Conservation (phyloP, 64 coral and sea anemone species). For the Stichodactyla helianthus region DNA sequence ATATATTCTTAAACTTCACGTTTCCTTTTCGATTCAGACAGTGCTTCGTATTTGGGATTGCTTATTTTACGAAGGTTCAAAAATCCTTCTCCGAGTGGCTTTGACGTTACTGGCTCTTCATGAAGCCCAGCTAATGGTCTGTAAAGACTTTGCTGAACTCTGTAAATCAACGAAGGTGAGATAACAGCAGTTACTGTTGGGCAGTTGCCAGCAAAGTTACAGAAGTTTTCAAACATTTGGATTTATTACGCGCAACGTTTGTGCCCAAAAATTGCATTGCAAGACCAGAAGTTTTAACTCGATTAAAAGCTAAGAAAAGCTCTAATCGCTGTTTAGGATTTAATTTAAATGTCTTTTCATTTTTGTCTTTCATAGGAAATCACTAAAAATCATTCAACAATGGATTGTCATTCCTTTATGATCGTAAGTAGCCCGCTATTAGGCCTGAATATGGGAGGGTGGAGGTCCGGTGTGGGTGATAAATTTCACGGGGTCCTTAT, state of each 20-base stretch:
- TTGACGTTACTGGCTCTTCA: conserved; percentile 69
- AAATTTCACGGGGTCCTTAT: too few relatives aligned
- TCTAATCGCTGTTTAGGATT: too few relatives aligned
- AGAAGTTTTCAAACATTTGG: too few relatives aligned
- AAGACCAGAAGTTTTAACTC: too few relatives aligned
- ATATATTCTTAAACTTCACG: background rate
- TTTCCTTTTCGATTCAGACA: conserved; percentile 58
- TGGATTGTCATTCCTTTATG: conserved; percentile 95
- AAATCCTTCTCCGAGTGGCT: conserved; percentile 86
- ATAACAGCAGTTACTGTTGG: too few relatives aligned
- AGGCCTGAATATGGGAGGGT: too few relatives aligned
- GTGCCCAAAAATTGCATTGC: too few relatives aligned
- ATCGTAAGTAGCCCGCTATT: conserved; percentile 31
- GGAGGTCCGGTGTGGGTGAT: background rate
- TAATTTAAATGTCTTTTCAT: background rate
- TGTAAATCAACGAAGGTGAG: conserved; percentile 76
- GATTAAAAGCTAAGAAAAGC: too few relatives aligned
- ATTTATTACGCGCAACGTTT: too few relatives aligned
- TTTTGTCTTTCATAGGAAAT: conserved; percentile 57
- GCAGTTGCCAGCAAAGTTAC: too few relatives aligned
- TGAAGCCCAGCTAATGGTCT: conserved; percentile 56
- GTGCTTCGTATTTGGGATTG: conserved; percentile 96
- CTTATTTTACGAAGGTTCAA: conserved; percentile 97
- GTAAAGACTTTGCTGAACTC: conserved; percentile 72
- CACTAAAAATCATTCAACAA: conserved; percentile 66